phyloP scores from a whole-genome alignment of 2,888 invertebrate species.

The Macrophya alboannulata region DNA sequence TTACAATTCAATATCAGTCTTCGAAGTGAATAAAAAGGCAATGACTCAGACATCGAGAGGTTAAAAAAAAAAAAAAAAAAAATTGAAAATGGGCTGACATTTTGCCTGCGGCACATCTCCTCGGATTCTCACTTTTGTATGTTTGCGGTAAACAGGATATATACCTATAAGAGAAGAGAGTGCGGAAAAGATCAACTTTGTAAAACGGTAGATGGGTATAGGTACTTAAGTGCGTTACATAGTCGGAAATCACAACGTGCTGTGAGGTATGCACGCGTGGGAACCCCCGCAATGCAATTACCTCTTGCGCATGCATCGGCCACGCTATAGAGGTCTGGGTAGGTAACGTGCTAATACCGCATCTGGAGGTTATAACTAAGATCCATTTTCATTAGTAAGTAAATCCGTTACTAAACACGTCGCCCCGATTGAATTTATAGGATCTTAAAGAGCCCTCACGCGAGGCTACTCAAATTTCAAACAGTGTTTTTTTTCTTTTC shows the following conservation, averaged over 20 bases:
- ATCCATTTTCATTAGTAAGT: slow-evolving; percentile 47
- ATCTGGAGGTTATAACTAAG: slow-evolving; percentile 47
- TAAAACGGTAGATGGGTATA: slow-evolving; percentile 38
- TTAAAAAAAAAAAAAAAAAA: background rate
- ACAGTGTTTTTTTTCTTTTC: background rate
- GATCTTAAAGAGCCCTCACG: slow-evolving; percentile 46
- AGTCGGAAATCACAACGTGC: slow-evolving; percentile 47
- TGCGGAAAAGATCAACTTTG: slow-evolving; percentile 30
- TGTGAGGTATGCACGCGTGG: slow-evolving; percentile 51
- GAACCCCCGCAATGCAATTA: slow-evolving; percentile 55
- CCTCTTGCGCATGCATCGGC: slow-evolving; percentile 41
- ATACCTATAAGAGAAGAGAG: background rate
- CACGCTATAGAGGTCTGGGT: background rate
- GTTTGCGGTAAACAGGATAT: background rate
- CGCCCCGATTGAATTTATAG: slow-evolving; percentile 30
- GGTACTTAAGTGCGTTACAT: slow-evolving; percentile 45
- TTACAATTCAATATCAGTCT: background rate
- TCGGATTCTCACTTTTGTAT: background rate
- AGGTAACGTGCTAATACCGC: slow-evolving; percentile 38
- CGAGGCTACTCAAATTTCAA: slow-evolving; percentile 46
- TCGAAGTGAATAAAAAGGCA: background rate
- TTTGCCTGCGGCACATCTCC: background rate
- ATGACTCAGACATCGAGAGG: background rate
- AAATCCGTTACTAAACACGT: slow-evolving; percentile 48
- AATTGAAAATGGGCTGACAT: background rate